phyloP scores from a whole-genome alignment of 2,888 invertebrate genomes.

The Mactromeris polynyma region DNA sequence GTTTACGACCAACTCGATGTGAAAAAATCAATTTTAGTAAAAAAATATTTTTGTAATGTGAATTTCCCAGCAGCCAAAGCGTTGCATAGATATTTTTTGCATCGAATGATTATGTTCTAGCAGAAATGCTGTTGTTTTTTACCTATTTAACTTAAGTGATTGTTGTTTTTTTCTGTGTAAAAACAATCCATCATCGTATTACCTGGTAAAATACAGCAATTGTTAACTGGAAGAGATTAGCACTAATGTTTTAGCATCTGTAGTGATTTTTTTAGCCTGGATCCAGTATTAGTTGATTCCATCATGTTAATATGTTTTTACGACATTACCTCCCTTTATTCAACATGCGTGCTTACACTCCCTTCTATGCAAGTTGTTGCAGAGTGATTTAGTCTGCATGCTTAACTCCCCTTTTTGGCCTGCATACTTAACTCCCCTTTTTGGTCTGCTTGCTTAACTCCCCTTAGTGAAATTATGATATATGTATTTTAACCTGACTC shows the following conservation, averaged over 20 bases:
- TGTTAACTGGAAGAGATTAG: background rate
- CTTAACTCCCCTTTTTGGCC: no score
- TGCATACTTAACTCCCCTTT: no score
- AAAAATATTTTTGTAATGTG: background rate
- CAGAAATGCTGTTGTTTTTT: conserved; percentile 1
- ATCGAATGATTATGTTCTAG: background rate
- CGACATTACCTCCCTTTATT: background rate
- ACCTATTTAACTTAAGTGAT: background rate
- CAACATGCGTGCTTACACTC: background rate
- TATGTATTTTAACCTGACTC: no score
- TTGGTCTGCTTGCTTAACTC: no score
- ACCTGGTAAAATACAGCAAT: background rate
- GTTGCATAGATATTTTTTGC: background rate
- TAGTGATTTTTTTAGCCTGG: background rate
- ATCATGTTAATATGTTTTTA: background rate
- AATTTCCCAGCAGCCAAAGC: background rate
- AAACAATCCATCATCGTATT: background rate
- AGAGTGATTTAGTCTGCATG: no score
- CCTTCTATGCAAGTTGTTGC: no score
- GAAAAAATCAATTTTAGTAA: background rate
- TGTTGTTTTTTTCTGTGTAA: background rate
- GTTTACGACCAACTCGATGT: background rate
- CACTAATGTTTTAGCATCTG: background rate
- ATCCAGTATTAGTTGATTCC: background rate
- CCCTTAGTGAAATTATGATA: no score